These are phyloP conservation scores for Cephalophus harveyi DNA, from an alignment of 2,113 vertebrate species.

Conservation along the genomic window DNA sequence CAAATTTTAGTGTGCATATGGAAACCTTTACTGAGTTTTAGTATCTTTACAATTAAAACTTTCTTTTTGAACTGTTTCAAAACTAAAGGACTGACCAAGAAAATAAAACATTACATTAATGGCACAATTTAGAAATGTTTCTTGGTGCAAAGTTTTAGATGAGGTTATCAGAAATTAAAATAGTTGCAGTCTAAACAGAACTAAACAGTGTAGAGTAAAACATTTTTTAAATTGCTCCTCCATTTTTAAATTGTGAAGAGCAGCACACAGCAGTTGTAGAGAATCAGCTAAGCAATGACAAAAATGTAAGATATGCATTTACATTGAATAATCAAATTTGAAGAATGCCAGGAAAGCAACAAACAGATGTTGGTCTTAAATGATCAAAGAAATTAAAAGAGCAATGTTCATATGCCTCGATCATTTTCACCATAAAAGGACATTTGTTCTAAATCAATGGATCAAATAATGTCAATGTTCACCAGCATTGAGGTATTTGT, in stretches of 20 bases:
- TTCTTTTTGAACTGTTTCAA: not conserved
- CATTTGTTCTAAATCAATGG: not conserved
- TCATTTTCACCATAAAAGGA: not conserved
- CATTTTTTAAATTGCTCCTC: not conserved
- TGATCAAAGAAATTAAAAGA: not conserved
- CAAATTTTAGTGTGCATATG: not conserved
- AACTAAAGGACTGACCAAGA: not conserved
- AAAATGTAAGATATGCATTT: not conserved
- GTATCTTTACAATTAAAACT: not conserved
- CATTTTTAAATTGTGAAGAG: not conserved
- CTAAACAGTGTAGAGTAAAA: not conserved
- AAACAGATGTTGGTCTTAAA: not conserved
- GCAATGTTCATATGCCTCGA: not conserved
- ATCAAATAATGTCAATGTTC: not conserved
- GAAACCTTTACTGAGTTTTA: not conserved
- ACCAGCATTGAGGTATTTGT: not conserved
- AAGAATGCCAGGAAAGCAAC: not conserved
- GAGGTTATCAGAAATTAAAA: not conserved
- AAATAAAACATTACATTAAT: not conserved
- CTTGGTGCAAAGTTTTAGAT: not conserved
- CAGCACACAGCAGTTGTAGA: not conserved
- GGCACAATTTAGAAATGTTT: not conserved
- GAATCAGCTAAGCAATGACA: not conserved
- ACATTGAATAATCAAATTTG: not conserved
- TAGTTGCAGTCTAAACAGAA: not conserved